Conservation (phyloP, 2,113 vertebrate genomes). For the Coturnix japonica region DNA sequence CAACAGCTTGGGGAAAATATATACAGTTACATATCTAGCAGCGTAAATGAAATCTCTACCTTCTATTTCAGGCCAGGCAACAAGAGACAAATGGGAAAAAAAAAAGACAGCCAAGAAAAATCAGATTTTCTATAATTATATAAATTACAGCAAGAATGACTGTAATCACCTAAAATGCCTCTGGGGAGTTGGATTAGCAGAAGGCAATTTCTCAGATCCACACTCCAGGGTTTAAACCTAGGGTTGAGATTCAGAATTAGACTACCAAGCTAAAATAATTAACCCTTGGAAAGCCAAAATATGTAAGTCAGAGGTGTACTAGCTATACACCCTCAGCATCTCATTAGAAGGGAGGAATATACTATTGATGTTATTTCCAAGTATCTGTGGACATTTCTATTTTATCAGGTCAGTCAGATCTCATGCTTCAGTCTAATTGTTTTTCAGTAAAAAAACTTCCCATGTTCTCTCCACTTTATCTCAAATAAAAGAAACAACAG, state of each 20-base stretch:
- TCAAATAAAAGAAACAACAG: not conserved
- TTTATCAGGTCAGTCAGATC: not conserved
- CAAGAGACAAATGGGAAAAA: constrained; percentile 67
- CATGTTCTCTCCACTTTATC: not conserved
- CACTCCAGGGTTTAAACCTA: constrained; percentile 79
- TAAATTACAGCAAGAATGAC: constrained; percentile 84
- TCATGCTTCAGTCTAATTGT: not conserved
- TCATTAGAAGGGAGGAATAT: not conserved
- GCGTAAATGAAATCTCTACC: constrained; percentile 45
- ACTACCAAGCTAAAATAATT: constrained; percentile 70
- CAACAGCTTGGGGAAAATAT: constrained; percentile 46
- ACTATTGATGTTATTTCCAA: not conserved
- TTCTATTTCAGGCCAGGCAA: constrained; percentile 73
- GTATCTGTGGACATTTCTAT: not conserved
- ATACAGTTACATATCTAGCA: constrained; percentile 54
- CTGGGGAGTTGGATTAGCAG: constrained; percentile 80
- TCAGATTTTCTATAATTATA: constrained; percentile 81
- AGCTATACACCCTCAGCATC: not conserved
- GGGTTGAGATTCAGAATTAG: constrained; percentile 68
- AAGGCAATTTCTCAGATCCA: constrained; percentile 85
- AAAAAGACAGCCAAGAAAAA: constrained; percentile 80
- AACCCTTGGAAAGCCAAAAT: constrained; percentile 69
- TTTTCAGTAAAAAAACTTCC: not conserved
- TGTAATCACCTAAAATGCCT: constrained; percentile 83
- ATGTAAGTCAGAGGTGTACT: not conserved